Conservation (phyloP, 2,888 invertebrate genomes). For the Lepetodrilus schrolli region DNA sequence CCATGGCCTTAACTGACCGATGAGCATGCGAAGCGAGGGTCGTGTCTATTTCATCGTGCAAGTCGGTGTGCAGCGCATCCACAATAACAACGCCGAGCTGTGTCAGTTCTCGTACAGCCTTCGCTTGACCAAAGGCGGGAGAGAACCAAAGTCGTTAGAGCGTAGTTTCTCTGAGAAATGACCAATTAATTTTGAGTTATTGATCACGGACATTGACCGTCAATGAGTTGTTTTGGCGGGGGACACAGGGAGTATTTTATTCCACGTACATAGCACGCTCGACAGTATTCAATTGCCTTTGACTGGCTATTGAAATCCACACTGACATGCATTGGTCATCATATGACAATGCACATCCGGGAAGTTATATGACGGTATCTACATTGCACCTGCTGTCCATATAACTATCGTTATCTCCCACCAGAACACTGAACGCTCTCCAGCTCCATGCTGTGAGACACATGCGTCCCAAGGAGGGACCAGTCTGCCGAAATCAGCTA, state of each 20-base stretch:
- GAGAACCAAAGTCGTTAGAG: neutral
- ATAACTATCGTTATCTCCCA: too few species aligned
- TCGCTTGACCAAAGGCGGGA: neutral
- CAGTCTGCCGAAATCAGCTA: too few species aligned
- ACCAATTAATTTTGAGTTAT: slow-evolving; percentile 23
- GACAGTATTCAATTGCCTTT: neutral
- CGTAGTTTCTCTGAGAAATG: neutral
- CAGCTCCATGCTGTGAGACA: too few species aligned
- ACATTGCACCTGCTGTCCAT: too few species aligned
- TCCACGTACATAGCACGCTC: neutral
- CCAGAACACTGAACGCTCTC: too few species aligned
- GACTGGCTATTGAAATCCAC: slow-evolving; percentile 4
- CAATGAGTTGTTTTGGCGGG: neutral
- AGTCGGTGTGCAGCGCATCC: neutral
- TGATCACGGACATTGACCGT: neutral
- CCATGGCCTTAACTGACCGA: slow-evolving; percentile 18
- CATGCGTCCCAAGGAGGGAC: too few species aligned
- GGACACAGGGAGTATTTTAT: neutral
- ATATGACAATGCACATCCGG: slow-evolving; percentile 15
- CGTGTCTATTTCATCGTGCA: slow-evolving; percentile 22
- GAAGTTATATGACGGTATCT: too few species aligned
- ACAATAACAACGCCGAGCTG: neutral
- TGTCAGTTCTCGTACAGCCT: neutral
- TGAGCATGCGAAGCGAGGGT: neutral
- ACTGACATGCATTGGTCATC: neutral